Base-by-base conservation (phyloP, 2,113 vertebrate species). In the Indicator maculatus region DNA sequence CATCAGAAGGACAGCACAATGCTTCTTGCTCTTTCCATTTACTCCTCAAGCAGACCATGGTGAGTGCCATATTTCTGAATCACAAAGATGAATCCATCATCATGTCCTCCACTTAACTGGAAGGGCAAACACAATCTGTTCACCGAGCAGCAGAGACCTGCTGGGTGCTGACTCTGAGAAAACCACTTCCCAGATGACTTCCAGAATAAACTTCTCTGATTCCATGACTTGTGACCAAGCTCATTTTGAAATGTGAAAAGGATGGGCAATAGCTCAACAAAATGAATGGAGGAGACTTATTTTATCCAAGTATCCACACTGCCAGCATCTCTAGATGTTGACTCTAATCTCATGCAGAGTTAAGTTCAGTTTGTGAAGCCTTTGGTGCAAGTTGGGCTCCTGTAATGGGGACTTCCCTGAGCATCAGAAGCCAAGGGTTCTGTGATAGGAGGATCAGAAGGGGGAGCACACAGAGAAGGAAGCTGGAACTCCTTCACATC, bases 1-100 rank as follows among this genome's bases (percentile, higher is more conserved):
- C 13, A 2, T 9, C 13, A 47, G 7, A 27, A 13, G 1, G 0
- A 39, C 41, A 63, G 31, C 2, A 5, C 14, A 14, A 5, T 14
- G 31, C 39, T 74, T 66, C 41, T 86, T 65, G 12, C 28, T 67
- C 28, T 47, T 45, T 14, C n/a, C 9, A 52, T 83, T 63, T 55
- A 11, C 53, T 64, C 27, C 50, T 81, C 21, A 30, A 23, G 61
- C 18, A 0, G 76, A 44, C n/a, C 12, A 0, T 11, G 38, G 41
- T 26, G 39, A 66, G 56, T 24, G 44, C 61, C 61, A 7, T 50
- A 6, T 60, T 71, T 80, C 53, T 52, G 53, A 60, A 33, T 60
- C 41, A 6, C 11, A 47, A 23, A 38, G 61, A 52, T 26, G 28
- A 84, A 76, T 91, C 89, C 74, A 69, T 87, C 70, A 18, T 65